phyloP scores from a whole-genome alignment of 2,888 invertebrate species.

The Sialis fuliginosa region DNA sequence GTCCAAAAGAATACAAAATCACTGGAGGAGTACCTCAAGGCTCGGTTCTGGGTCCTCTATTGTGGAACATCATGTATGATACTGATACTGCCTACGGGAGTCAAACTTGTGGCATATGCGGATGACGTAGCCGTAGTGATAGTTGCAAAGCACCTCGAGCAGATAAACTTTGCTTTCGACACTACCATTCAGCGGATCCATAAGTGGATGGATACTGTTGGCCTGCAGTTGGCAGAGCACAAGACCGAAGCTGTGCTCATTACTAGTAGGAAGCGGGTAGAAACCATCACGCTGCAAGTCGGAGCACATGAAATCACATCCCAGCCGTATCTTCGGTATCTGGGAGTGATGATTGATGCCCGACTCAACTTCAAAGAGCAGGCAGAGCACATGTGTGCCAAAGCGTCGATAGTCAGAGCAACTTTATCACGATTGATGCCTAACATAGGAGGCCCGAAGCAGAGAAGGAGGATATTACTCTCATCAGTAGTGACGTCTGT shows the following conservation, averaged over 20 bases:
- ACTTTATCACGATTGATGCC: neutral
- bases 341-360: slow-evolving; percentile 10
- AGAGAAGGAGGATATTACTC: slow-evolving; percentile 8
- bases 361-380: slow-evolving; percentile 9
- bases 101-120: neutral
- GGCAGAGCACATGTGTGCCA: slow-evolving; percentile 2
- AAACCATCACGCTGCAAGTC: slow-evolving; percentile 6
- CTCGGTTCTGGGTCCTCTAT: neutral
- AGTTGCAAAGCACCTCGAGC: neutral
- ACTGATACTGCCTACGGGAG: neutral
- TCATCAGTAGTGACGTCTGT: slow-evolving; percentile 9
- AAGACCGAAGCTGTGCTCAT: slow-evolving; percentile 10
- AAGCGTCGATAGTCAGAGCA: slow-evolving; percentile 6
- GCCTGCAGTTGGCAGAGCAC: slow-evolving; percentile 9
- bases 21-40: neutral
- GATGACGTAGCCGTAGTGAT: neutral
- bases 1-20: no score
- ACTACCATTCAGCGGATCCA: neutral
- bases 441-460: slow-evolving; percentile 11
- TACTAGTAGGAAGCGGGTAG: slow-evolving; percentile 7
- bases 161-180: neutral
- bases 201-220: slow-evolving; percentile 3
- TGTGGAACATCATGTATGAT: neutral
- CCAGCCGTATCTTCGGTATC: slow-evolving; percentile 9
- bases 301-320: slow-evolving; percentile 8